A percentile compares a stretch with the other conserved stretches of the same genome.
Conservation (phyloP, 2,888 invertebrate genomes). For the Celastrina argiolus region DNA sequence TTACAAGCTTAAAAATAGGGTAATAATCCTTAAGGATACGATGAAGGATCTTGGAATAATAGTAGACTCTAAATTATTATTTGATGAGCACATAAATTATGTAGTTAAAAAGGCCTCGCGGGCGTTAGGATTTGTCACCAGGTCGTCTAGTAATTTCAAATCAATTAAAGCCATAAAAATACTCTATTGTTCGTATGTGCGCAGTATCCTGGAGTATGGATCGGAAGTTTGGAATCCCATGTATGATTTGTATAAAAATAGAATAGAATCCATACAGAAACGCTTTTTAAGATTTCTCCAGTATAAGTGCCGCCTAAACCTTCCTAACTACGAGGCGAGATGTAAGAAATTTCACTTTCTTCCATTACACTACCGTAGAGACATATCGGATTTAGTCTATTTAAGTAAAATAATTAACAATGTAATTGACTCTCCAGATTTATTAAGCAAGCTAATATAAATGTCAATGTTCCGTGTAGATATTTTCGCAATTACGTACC, state of each 20-base stretch:
- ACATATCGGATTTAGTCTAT: neutral
- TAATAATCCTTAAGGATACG: neutral
- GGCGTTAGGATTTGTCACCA: neutral
- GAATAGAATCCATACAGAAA: constrained; percentile 1
- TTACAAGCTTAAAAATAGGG: neutral
- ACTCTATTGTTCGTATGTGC: too few relatives aligned
- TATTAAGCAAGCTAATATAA: too few relatives aligned
- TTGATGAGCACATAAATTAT: neutral
- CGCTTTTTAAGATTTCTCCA: neutral
- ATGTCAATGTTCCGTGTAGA: too few relatives aligned
- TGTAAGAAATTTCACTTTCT: constrained; percentile 5
- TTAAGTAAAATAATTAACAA: neutral
- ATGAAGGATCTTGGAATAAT: neutral
- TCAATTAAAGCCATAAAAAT: neutral
- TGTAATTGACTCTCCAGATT: too few relatives aligned
- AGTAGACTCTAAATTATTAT: neutral
- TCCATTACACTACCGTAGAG: neutral
- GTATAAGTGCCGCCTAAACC: neutral
- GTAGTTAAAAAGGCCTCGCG: neutral
- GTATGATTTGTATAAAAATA: too few relatives aligned
- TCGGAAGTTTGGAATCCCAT: too few relatives aligned
- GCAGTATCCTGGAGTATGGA: too few relatives aligned
- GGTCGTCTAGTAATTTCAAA: neutral
- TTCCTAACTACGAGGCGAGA: neutral
- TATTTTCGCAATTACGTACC: too few relatives aligned